A percentile compares a stretch with the other conserved stretches of the same genome.
phyloP scores from a whole-genome alignment of 2,113 vertebrate genomes.

The Tympanuchus pallidicinctus region DNA sequence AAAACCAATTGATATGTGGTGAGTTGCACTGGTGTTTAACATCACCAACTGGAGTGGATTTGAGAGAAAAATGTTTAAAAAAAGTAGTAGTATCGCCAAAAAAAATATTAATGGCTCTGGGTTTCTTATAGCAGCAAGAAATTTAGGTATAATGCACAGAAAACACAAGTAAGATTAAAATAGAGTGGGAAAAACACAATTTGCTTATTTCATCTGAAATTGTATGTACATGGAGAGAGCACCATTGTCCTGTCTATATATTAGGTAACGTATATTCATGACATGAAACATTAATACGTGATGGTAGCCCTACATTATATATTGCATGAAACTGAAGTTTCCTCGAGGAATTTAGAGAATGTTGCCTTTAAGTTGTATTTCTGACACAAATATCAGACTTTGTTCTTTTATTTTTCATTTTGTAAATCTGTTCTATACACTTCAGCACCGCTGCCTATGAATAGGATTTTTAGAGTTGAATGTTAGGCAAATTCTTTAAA shows the following conservation, averaged over 20 bases:
- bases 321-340: not conserved
- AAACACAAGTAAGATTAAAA: not conserved
- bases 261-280: not conserved
- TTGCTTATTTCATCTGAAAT: not conserved
- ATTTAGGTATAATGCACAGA: not conserved
- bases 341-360: not conserved
- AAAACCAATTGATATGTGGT: constrained; percentile 89
- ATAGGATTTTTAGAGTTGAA: not conserved
- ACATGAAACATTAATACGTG: not conserved
- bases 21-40: constrained; percentile 32
- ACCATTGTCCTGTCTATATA: not conserved
- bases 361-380: not conserved
- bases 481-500: not conserved
- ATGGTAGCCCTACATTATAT: not conserved
- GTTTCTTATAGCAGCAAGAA: not conserved
- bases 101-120: too few species aligned
- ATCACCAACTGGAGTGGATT: not conserved
- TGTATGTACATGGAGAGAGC: not conserved
- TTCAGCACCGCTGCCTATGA: not conserved
- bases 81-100: accelerated
- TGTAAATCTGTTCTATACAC: not conserved
- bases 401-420: not conserved
- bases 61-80: not conserved
- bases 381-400: not conserved
- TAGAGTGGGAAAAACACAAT: not conserved